phyloP scores from a whole-genome alignment of 2,113 vertebrate species.

The Suricata suricatta region DNA sequence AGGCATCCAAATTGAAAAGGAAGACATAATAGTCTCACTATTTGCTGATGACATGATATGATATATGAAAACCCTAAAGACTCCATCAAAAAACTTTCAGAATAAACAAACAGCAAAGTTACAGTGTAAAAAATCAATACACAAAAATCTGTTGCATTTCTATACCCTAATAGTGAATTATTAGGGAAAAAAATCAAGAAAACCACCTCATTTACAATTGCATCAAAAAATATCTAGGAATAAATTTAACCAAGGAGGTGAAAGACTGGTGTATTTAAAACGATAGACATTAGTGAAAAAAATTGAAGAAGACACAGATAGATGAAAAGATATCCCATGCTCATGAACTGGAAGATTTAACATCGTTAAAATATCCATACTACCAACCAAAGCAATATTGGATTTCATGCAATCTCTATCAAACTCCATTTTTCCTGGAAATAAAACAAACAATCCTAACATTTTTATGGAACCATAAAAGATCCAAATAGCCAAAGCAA shows the following conservation, averaged over 20 bases:
- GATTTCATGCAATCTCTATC: no score
- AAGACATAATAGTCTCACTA: background rate
- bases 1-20: background rate
- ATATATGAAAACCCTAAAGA: background rate
- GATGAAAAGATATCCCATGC: no score
- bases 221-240: background rate
- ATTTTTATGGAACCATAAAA: background rate
- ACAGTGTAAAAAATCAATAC: background rate
- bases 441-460: background rate
- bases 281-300: background rate
- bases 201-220: background rate
- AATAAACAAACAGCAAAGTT: background rate
- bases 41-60: background rate
- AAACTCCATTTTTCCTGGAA: background rate
- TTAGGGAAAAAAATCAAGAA: background rate
- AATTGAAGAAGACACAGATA: background rate
- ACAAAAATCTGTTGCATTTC: background rate
- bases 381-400: no score
- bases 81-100: background rate
- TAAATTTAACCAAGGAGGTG: background rate
- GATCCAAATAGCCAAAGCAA: background rate
- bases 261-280: background rate
- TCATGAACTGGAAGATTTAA: background rate
- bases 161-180: background rate
- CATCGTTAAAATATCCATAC: no score